A percentile compares a stretch with the other conserved stretches of the same genome.
These are phyloP conservation scores for Silurus aristotelis DNA, from an alignment of 2,797 vertebrate species.

Conservation along the genomic window DNA sequence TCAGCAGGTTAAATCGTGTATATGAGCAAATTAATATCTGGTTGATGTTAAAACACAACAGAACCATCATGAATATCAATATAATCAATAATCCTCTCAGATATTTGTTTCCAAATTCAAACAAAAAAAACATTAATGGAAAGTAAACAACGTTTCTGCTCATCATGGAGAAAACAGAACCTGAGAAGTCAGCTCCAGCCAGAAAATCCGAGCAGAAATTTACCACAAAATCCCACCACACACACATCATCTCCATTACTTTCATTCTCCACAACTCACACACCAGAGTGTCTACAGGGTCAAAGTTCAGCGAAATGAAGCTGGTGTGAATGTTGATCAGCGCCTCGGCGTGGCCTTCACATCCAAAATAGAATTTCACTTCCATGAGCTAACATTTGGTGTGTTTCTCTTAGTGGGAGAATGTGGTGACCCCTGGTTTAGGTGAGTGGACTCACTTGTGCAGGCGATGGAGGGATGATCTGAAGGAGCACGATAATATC, in stretches of 20 bases:
- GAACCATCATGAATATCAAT: background rate
- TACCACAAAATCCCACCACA: background rate
- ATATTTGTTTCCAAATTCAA: background rate
- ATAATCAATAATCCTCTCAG: background rate
- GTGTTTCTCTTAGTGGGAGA: no score
- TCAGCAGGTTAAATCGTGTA: background rate
- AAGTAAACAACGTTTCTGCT: background rate
- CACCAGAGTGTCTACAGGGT: no score
- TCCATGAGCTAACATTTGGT: no score
- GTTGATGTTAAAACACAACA: background rate
- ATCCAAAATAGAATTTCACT: no score
- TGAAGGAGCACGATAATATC: slow-evolving; percentile 91
- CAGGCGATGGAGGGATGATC: slow-evolving; percentile 92
- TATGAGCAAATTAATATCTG: background rate
- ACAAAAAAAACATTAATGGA: background rate
- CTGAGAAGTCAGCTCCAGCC: background rate
- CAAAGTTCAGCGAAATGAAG: no score
- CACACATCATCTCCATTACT: background rate
- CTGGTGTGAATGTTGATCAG: no score
- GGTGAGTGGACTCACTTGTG: slow-evolving; percentile 84
- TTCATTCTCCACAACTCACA: background rate
- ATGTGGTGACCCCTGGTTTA: no score
- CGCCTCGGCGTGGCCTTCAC: no score
- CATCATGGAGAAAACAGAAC: background rate
- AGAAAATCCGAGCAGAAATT: background rate